A percentile compares a stretch with the other conserved stretches of the same genome.
These are phyloP conservation scores for Lontra canadensis DNA, from an alignment of 2,113 vertebrate genomes.

Conservation along the genomic window DNA sequence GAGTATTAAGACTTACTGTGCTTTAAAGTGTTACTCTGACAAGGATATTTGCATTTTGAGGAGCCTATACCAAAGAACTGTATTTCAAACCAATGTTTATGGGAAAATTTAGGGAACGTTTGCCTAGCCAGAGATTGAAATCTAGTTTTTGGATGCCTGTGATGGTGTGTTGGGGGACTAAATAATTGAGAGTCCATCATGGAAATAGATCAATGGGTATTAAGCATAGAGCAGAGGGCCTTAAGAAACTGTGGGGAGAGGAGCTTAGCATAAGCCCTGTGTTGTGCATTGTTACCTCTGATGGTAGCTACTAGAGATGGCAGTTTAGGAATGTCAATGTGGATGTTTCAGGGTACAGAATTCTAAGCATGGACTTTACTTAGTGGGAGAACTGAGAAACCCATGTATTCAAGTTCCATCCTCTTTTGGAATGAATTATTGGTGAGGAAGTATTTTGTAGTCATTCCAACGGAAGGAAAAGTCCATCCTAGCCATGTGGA, in stretches of 20 bases:
- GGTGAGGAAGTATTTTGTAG: conserved; percentile 26
- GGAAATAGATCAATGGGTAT: neutral
- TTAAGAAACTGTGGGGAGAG: neutral
- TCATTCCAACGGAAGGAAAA: conserved; percentile 40
- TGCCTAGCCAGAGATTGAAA: neutral
- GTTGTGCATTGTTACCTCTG: neutral
- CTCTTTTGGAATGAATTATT: neutral
- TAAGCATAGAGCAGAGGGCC: neutral
- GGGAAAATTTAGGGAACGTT: neutral
- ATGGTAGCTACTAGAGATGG: neutral
- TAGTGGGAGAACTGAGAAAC: neutral
- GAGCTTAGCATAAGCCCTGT: neutral
- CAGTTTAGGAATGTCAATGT: neutral
- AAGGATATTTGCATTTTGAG: conserved; percentile 8
- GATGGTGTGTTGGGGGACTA: neutral
- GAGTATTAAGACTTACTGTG: neutral
- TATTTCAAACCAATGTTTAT: conserved; percentile 5
- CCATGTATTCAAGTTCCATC: neutral
- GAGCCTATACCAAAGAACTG: neutral
- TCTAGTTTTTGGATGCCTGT: neutral
- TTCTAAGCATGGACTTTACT: neutral
- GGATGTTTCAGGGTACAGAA: neutral
- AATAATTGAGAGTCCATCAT: neutral
- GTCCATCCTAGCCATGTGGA: neutral
- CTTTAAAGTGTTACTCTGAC: neutral